Base-by-base conservation (phyloP, 64 coral and sea anemone genomes). In the Montipora cactus region DNA sequence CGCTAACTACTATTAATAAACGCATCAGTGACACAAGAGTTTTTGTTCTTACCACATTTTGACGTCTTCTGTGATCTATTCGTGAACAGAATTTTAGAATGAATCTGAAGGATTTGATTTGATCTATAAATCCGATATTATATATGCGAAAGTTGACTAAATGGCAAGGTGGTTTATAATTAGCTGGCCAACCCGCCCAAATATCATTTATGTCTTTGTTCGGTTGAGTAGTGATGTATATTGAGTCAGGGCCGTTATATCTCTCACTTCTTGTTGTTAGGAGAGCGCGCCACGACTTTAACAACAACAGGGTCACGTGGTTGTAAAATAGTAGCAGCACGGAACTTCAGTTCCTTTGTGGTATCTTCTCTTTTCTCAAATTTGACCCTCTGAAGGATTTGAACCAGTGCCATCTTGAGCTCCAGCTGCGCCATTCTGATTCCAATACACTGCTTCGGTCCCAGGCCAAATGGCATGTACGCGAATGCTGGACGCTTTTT, bases 311-410 rank as follows among this genome's bases (percentile, higher is more conserved):
- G 44, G 46, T n/a, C 66, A 71, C 62, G 62, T 86, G 82, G 64
- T 12, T 48, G 64, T 71, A 86, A 52, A 9, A 86, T 67, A 19
- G 67, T 47, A 7, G 66, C 64, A 3, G 82, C 82, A 49, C 67
- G 66, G 64, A 86, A 48, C 47, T 86, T 59, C 15, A 86, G n/a
- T 52, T n/a, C 20, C 3, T 71, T 64, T 49, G 62, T 86, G 8
- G 44, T 86, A 12, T 71, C 66, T 15, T 70, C 44, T 86, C 66
- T 47, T 48, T 13, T 86, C 82, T 69, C 82, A 86, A 86, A 86
- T 44, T 72, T 71, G 5, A 86, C 18, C 20, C 46, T 86, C 59
- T 70, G 62, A 11, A 86, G 46, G n/a, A 71, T 86, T 85, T 71
- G 7, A 1, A 70, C 62, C 16, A 84, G 62, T 0, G 81, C 81